These are phyloP conservation scores for Drosophila testacea DNA, from an alignment of 2,888 invertebrate species.

Conservation along the genomic window DNA sequence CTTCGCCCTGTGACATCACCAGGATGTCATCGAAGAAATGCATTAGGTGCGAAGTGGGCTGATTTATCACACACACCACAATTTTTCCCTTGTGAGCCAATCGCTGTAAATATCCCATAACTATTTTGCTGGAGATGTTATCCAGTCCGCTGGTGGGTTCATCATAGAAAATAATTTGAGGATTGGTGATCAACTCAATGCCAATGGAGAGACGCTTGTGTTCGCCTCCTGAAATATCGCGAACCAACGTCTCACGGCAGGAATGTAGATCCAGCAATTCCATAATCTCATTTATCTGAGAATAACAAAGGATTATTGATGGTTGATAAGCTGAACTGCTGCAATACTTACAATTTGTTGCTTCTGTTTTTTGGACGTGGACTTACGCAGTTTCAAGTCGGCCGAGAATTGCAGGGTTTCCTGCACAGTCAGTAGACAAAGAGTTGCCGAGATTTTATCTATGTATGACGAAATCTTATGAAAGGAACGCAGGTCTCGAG, in stretches of 20 bases:
- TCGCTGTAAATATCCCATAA: no score
- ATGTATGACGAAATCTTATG: conserved; percentile 90
- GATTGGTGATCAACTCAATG: conserved; percentile 90
- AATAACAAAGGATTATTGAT: no score
- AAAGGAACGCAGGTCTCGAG: conserved; percentile 88
- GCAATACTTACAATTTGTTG: conserved; percentile 87
- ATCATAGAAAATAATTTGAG: conserved; percentile 96
- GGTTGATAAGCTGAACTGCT: no score
- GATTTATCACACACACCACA: conserved; percentile 93
- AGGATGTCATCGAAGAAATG: conserved; percentile 95
- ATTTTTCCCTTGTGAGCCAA: no score
- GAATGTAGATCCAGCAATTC: no score
- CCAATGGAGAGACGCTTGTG: no score
- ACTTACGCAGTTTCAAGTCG: conserved; percentile 91
- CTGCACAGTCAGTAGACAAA: conserved; percentile 92
- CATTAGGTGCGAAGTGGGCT: conserved; percentile 94
- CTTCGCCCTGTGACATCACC: conserved; percentile 91
- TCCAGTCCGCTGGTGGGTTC: conserved; percentile 86
- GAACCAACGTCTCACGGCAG: no score
- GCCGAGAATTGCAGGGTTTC: conserved; percentile 94
- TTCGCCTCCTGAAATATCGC: no score
- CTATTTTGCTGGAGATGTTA: no score
- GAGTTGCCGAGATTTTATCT: conserved; percentile 93
- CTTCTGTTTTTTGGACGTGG: conserved; percentile 88
- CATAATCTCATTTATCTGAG: no score